These are phyloP conservation scores for Pachypanchax playfairii DNA, from an alignment of 2,113 vertebrate genomes.

Conservation along the genomic window DNA sequence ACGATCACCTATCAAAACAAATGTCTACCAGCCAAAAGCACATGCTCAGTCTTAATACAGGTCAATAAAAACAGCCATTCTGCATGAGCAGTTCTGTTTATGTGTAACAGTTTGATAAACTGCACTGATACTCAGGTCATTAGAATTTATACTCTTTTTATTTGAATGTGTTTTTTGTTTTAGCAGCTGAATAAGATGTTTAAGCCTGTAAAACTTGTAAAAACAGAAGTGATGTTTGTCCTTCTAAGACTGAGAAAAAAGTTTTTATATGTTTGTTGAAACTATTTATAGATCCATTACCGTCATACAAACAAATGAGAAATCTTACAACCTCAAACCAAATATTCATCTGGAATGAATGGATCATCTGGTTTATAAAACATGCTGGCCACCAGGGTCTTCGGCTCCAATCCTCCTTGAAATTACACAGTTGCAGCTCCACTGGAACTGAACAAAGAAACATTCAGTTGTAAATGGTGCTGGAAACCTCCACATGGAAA, in stretches of 20 bases:
- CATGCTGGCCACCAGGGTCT: slow-evolving; percentile 19
- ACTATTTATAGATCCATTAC: slow-evolving; percentile 14
- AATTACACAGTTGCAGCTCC: slow-evolving; percentile 57
- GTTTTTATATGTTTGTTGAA: background rate
- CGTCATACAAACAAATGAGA: slow-evolving; percentile 10
- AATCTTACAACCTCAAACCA: slow-evolving; percentile 22
- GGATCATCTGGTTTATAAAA: slow-evolving; percentile 40
- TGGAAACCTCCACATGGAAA: slow-evolving; percentile 53
- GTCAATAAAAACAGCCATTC: background rate
- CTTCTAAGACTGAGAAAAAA: background rate
- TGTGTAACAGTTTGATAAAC: background rate
- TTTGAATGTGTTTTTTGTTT: background rate
- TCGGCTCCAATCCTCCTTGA: slow-evolving; percentile 40
- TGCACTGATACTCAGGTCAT: slow-evolving; percentile 6
- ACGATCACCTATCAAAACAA: slow-evolving; percentile 3
- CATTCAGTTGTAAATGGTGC: slow-evolving; percentile 40
- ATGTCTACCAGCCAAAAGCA: background rate
- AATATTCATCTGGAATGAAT: slow-evolving; percentile 34
- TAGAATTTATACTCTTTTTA: slow-evolving; percentile 9
- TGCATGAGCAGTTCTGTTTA: background rate
- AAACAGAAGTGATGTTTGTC: background rate
- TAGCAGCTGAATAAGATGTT: background rate
- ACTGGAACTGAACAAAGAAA: slow-evolving; percentile 56
- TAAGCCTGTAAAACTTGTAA: background rate
- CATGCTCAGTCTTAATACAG: slow-evolving; percentile 1